Conservation (phyloP, 2,797 vertebrate species). For the Clamator glandarius region DNA sequence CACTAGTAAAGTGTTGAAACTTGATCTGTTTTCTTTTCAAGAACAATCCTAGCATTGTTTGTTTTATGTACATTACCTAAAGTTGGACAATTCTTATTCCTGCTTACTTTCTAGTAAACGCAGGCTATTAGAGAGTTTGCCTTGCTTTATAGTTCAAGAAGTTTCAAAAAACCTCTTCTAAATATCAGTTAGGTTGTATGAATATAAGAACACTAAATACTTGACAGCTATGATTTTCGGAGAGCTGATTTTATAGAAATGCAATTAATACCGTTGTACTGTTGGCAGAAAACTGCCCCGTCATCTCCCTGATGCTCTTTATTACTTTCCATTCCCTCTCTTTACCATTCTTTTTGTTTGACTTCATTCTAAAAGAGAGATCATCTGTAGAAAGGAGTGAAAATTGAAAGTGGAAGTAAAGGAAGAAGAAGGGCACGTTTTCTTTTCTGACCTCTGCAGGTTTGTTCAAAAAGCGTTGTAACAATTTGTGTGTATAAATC, state of each 20-base stretch:
- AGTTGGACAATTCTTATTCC: neutral
- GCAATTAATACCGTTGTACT: neutral
- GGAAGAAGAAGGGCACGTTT: neutral
- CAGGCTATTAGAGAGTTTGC: neutral
- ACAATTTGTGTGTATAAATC: neutral
- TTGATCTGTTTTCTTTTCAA: neutral
- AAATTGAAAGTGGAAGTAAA: neutral
- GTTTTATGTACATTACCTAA: neutral
- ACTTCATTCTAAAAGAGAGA: neutral
- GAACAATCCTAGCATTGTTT: neutral
- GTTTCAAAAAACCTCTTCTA: neutral
- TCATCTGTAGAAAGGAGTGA: neutral
- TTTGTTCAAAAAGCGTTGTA: neutral
- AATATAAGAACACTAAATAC: neutral
- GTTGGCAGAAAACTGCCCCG: neutral
- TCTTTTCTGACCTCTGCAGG: neutral
- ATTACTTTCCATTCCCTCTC: neutral
- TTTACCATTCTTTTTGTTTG: neutral
- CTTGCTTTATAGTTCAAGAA: neutral
- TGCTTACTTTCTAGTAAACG: neutral
- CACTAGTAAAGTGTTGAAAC: neutral
- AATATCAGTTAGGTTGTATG: neutral
- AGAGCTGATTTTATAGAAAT: neutral
- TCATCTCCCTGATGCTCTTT: neutral
- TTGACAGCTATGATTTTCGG: neutral